phyloP scores from a whole-genome alignment of 53 echinoderm and acorn worm genomes.

The Astropecten irregularis region DNA sequence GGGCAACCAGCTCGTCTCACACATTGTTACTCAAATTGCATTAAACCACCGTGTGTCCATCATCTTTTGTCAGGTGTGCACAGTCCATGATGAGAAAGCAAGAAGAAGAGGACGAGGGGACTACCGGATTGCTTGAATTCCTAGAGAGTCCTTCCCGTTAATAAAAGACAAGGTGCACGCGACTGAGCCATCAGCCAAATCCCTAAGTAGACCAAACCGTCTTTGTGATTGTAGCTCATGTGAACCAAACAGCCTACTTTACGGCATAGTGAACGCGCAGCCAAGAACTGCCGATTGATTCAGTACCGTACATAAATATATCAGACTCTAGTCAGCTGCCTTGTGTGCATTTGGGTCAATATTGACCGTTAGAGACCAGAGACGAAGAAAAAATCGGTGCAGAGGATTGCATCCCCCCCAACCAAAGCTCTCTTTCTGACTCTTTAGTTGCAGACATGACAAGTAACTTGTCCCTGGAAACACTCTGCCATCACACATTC shows the following conservation, averaged over 20 bases:
- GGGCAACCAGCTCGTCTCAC: slow-evolving; percentile 32
- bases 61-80: slow-evolving; percentile 55
- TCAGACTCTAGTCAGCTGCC: slow-evolving; percentile 43
- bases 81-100: slow-evolving; percentile 29
- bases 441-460: no score
- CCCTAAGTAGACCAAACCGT: not conserved
- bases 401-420: no score
- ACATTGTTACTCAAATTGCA: slow-evolving; percentile 52
- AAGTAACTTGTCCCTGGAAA: no score
- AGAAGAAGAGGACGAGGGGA: not conserved
- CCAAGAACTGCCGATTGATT: slow-evolving; percentile 48
- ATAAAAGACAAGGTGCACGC: not conserved
- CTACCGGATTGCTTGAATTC: not conserved
- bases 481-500: not conserved
- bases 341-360: slow-evolving; percentile 49
- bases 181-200: not conserved
- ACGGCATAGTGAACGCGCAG: not conserved
- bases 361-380: not conserved
- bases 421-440: no score
- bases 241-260: not conserved
- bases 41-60: slow-evolving; percentile 33
- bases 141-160: not conserved
- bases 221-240: slow-evolving; percentile 14
- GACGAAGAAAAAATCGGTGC: no score
- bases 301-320: slow-evolving; percentile 52